A percentile compares a stretch with the other conserved stretches of the same genome.
phyloP scores from a whole-genome alignment of 2,888 invertebrate genomes.

The Polydrusus tereticollis region DNA sequence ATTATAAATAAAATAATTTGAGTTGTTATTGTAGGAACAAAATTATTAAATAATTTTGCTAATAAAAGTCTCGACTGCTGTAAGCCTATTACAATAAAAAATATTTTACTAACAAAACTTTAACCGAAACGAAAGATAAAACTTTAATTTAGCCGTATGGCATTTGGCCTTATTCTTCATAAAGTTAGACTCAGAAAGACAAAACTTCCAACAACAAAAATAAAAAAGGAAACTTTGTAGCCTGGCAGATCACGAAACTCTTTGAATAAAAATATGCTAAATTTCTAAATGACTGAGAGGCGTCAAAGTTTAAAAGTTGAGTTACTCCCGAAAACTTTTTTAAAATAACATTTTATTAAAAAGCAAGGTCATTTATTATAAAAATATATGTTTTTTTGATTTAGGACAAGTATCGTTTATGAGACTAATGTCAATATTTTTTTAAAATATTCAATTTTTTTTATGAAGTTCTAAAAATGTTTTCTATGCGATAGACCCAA shows the following conservation, averaged over 20 bases:
- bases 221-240: conserved; percentile 2
- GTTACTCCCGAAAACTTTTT: background rate
- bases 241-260: conserved; percentile 4
- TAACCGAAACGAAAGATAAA: conserved; percentile 4
- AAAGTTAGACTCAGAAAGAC: conserved; percentile 3
- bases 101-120: conserved; percentile 3
- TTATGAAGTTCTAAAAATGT: no score
- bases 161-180: conserved; percentile 8
- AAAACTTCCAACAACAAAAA: background rate
- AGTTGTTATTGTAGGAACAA: background rate
- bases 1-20: no score
- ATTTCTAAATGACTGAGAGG: conserved; percentile 15
- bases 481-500: no score
- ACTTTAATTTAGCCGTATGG: conserved; percentile 4
- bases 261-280: conserved; percentile 13
- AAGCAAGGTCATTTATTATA: background rate
- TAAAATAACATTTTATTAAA: conserved; percentile 4
- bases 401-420: background rate
- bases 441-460: no score
- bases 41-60: background rate
- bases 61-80: background rate
- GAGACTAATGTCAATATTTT: no score
- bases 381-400: background rate
- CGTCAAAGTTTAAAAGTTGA: conserved; percentile 5
- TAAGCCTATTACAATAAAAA: background rate